Evolutionary conservation across 2,113 vertebrate genomes (phyloP).

Genomic region (Strix aluco): DNA sequence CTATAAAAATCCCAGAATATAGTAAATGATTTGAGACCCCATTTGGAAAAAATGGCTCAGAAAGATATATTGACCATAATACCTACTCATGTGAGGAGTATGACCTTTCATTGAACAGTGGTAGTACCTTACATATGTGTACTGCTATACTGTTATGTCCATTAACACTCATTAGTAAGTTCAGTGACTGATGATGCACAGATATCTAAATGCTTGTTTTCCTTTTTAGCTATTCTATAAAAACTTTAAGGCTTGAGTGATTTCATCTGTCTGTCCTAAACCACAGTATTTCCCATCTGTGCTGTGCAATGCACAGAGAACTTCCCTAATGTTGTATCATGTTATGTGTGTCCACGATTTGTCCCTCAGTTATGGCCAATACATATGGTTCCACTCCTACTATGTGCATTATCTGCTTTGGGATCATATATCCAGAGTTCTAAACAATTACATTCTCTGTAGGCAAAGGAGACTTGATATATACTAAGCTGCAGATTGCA

Average conservation of each 20-base stretch:
- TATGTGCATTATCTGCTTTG: background rate
- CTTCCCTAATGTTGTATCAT: background rate
- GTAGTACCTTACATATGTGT: fast-evolving
- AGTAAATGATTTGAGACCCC: background rate
- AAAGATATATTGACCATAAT: background rate
- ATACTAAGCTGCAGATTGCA: background rate
- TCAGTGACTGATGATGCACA: background rate
- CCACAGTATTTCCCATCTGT: background rate
- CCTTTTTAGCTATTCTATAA: background rate
- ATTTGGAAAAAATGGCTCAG: background rate
- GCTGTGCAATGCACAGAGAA: background rate
- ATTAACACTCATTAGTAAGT: background rate
- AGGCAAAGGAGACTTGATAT: background rate
- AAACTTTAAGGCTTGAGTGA: background rate
- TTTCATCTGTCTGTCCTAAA: background rate
- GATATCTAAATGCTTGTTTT: background rate
- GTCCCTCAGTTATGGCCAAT: background rate
- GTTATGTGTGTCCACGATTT: fast-evolving
- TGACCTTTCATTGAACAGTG: background rate
- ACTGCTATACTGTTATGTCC: background rate
- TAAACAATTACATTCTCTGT: background rate
- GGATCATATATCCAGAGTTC: background rate
- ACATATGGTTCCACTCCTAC: background rate
- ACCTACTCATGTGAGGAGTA: background rate
- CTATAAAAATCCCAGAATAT: background rate